phyloP scores from a whole-genome alignment of 2,113 vertebrate species.

The Prunella fulvescens region DNA sequence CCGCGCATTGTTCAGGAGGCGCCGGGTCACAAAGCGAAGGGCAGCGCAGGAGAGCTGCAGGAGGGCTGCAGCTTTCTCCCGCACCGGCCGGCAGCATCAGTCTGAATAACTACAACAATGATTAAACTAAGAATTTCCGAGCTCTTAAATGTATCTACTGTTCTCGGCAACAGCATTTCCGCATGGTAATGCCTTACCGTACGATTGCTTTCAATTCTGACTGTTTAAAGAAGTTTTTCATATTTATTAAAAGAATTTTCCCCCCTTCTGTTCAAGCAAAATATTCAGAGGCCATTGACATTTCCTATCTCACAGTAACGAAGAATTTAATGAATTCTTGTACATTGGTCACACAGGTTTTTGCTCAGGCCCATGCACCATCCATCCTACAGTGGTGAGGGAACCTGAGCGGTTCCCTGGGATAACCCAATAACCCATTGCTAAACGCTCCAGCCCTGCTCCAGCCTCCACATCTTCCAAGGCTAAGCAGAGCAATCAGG shows the following conservation, averaged over 20 bases:
- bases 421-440: not conserved
- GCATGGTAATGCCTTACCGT: accelerated
- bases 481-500: not conserved
- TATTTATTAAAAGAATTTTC: not conserved
- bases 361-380: accelerated
- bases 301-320: not conserved
- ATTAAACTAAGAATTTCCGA: not conserved
- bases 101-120: not conserved
- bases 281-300: not conserved
- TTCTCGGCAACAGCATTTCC: not conserved
- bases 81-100: not conserved
- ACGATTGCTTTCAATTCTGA: not conserved
- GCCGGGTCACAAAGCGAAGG: not conserved
- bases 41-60: not conserved
- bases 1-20: not conserved
- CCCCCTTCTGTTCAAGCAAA: not conserved
- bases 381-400: not conserved
- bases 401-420: too few species aligned
- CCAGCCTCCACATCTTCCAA: not conserved
- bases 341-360: accelerated
- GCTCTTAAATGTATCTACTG: not conserved
- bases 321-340: not conserved
- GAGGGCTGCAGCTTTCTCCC: not conserved
- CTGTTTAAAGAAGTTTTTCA: not conserved
- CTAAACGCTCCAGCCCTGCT: not conserved